Evolutionary conservation across 2,888 invertebrate genomes (phyloP).

Genomic region (Amblyjoppa proteus): DNA sequence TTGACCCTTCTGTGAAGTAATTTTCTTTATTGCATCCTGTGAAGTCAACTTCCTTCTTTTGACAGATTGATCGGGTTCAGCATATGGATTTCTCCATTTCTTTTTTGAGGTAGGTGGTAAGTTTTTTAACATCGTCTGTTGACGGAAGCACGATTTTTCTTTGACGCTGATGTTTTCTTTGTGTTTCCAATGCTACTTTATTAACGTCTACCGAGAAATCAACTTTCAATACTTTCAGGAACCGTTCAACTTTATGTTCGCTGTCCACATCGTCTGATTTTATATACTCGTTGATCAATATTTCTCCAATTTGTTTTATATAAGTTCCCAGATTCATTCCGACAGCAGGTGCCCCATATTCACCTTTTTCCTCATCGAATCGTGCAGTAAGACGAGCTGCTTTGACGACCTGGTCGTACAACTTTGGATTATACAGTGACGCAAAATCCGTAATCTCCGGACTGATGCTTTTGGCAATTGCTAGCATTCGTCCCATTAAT

Average conservation of each 20-base stretch:
- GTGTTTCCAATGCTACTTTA: slow-evolving; percentile 1
- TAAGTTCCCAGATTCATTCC: slow-evolving; percentile 19
- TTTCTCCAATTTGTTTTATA: slow-evolving; percentile 8
- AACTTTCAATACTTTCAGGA: too few species aligned
- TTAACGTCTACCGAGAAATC: slow-evolving; percentile 1
- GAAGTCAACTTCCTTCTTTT: too few species aligned
- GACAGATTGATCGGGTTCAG: too few species aligned
- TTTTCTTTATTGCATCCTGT: too few species aligned
- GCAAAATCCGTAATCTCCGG: too few species aligned
- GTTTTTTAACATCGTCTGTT: slow-evolving; percentile 4
- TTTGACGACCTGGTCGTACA: slow-evolving; percentile 11
- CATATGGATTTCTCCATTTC: too few species aligned
- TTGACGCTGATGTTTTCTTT: slow-evolving; percentile 3
- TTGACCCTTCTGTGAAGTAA: too few species aligned
- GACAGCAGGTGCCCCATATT: slow-evolving; percentile 3
- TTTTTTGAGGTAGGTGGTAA: neutral
- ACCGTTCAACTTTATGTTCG: too few species aligned
- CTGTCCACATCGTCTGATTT: too few species aligned
- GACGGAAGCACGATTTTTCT: slow-evolving; percentile 9
- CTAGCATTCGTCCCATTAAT: too few species aligned
- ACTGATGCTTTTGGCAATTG: too few species aligned
- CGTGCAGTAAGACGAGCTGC: slow-evolving; percentile 1
- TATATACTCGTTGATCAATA: neutral
- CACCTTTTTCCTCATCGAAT: neutral
- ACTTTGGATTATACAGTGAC: neutral